Evolutionary conservation across 2,113 vertebrate genomes (phyloP).

Genomic region (Lophotis ruficrista): DNA sequence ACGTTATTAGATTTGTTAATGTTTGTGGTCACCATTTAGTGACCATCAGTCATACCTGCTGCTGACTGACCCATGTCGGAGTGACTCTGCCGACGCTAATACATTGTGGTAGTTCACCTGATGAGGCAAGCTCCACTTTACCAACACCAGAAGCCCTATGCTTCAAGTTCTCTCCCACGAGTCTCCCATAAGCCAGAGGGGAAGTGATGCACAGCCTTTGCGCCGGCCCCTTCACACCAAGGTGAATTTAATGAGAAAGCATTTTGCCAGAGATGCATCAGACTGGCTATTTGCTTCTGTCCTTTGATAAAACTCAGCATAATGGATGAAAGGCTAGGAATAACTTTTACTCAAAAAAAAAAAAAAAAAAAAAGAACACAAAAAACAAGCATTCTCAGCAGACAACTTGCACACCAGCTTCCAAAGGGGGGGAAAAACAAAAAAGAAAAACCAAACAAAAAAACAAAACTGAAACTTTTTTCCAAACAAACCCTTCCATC

Average conservation of each 20-base stretch:
- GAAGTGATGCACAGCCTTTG: neutral
- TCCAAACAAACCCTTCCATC: conserved; percentile 47
- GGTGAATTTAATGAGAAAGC: neutral
- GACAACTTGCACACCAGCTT: conserved; percentile 11
- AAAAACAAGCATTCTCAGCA: conserved; percentile 19
- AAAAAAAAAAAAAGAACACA: too few relatives aligned
- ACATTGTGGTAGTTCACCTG: neutral
- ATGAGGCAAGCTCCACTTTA: neutral
- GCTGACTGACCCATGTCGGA: neutral
- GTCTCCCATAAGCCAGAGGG: neutral
- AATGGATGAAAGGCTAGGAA: conserved; percentile 25
- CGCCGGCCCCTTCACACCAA: neutral
- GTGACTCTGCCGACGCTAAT: neutral
- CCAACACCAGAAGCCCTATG: neutral
- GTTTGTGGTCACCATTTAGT: neutral
- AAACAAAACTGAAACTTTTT: neutral
- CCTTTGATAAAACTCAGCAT: conserved; percentile 41
- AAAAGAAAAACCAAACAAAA: neutral
- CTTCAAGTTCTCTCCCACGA: neutral
- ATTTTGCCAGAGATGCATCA: conserved; percentile 31
- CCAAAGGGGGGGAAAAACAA: too few relatives aligned
- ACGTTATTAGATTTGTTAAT: neutral
- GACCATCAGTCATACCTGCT: neutral
- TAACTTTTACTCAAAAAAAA: neutral
- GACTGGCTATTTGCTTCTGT: conserved; percentile 65